phyloP scores from a whole-genome alignment of 2,888 invertebrate species.

The Dryomyza anilis region DNA sequence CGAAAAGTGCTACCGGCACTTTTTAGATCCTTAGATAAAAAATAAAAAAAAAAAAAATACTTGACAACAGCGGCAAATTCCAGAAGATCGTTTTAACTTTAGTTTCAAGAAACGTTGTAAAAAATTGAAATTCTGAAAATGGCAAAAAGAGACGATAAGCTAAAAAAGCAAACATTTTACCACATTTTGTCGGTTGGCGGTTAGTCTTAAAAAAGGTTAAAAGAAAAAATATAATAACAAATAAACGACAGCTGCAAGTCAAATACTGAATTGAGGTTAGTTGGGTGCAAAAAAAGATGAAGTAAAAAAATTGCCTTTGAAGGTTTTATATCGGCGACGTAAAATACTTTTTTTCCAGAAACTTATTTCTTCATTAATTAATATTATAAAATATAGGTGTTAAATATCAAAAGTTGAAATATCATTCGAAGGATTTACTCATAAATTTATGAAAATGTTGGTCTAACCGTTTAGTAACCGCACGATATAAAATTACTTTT shows the following conservation, averaged over 20 bases:
- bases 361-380: too few relatives aligned
- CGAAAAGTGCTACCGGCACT: background rate
- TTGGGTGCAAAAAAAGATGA: slow-evolving; percentile 23
- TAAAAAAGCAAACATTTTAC: slow-evolving; percentile 13
- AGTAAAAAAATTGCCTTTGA: too few relatives aligned
- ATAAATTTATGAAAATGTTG: too few relatives aligned
- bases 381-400: too few relatives aligned
- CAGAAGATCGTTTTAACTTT: slow-evolving; percentile 3
- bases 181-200: slow-evolving; percentile 16
- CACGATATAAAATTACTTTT: too few relatives aligned
- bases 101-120: background rate
- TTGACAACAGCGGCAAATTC: slow-evolving; percentile 3
- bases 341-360: too few relatives aligned
- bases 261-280: slow-evolving; percentile 12
- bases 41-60: background rate
- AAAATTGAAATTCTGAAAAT: slow-evolving; percentile 15
- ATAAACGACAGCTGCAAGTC: slow-evolving; percentile 10
- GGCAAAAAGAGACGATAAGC: background rate
- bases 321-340: too few relatives aligned
- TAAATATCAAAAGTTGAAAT: too few relatives aligned
- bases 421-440: too few relatives aligned
- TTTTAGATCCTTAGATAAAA: background rate
- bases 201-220: too few relatives aligned
- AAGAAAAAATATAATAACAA: background rate
- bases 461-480: too few relatives aligned